A percentile compares a stretch with the other conserved stretches of the same genome.
Conservation (phyloP, 1,140 invertebrate species). For the Drosophila pseudoobscura region DNA sequence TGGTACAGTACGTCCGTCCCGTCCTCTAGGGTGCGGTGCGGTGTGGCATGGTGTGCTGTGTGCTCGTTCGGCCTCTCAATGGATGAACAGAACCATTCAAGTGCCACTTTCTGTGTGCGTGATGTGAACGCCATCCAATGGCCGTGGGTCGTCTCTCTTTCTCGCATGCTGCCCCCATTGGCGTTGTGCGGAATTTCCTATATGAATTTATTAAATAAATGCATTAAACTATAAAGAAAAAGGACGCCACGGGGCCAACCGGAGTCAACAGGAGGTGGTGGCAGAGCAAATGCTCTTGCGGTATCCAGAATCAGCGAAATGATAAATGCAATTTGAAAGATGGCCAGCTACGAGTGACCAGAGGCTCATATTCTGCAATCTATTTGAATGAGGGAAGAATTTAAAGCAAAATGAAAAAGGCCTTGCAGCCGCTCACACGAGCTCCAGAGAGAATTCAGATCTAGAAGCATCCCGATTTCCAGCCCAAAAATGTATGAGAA, state of each 20-base stretch:
- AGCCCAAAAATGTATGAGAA: too few species aligned
- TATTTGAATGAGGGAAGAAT: too few species aligned
- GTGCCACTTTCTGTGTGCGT: constrained; percentile 73
- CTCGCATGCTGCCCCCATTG: constrained; percentile 9
- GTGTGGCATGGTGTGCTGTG: constrained; percentile 5
- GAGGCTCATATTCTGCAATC: too few species aligned
- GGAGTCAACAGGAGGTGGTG: background rate
- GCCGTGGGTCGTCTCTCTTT: constrained; percentile 1
- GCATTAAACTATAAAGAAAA: constrained; percentile 68
- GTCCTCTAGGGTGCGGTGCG: background rate
- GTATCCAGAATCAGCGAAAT: background rate
- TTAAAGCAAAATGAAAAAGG: too few species aligned
- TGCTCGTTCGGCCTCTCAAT: constrained; percentile 18
- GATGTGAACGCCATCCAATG: constrained; percentile 24
- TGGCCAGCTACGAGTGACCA: too few species aligned
- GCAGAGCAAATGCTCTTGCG: constrained; percentile 16
- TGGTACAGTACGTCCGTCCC: background rate
- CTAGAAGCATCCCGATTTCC: too few species aligned
- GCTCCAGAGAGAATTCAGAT: too few species aligned
- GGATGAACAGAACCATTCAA: constrained; percentile 54
- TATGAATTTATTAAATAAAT: constrained; percentile 82
- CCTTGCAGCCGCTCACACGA: too few species aligned
- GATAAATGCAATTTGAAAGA: too few species aligned
- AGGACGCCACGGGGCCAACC: constrained; percentile 1
- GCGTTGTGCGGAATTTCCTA: constrained; percentile 55